A percentile compares a stretch with the other conserved stretches of the same genome.
Conservation (phyloP, 2,888 invertebrate genomes). For the Ellobium chinense region DNA sequence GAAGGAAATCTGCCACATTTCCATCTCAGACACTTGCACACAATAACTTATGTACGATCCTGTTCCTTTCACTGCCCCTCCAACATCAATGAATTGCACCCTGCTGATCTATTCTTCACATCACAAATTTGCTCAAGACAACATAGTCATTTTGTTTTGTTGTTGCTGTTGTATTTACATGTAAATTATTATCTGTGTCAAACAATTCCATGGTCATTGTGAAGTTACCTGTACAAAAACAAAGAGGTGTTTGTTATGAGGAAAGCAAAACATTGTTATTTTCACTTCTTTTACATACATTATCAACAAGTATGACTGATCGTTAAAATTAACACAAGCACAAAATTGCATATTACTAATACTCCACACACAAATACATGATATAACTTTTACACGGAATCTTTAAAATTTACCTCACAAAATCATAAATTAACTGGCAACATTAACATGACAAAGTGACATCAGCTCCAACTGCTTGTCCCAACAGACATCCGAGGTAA, state of each 20-base stretch:
- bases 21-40: too few relatives aligned
- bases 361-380: slow-evolving; percentile 21
- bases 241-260: neutral
- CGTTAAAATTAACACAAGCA: neutral
- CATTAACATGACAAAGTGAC: neutral
- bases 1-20: too few relatives aligned
- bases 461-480: neutral
- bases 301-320: slow-evolving; percentile 14
- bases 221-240: neutral
- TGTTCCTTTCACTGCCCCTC: too few relatives aligned
- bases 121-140: neutral
- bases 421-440: slow-evolving; percentile 25
- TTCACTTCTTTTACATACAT: neutral
- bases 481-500: too few relatives aligned
- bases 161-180: slow-evolving; percentile 1
- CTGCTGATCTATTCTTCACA: neutral
- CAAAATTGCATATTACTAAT: slow-evolving; percentile 32
- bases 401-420: slow-evolving; percentile 6
- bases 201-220: neutral
- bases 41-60: too few relatives aligned
- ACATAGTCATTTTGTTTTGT: neutral
- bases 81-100: neutral
- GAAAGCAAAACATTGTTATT: neutral
- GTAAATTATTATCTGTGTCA: neutral
- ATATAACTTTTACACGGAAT: slow-evolving; percentile 11